phyloP scores from a whole-genome alignment of 1,140 invertebrate species.

The Trissolcus basalis region DNA sequence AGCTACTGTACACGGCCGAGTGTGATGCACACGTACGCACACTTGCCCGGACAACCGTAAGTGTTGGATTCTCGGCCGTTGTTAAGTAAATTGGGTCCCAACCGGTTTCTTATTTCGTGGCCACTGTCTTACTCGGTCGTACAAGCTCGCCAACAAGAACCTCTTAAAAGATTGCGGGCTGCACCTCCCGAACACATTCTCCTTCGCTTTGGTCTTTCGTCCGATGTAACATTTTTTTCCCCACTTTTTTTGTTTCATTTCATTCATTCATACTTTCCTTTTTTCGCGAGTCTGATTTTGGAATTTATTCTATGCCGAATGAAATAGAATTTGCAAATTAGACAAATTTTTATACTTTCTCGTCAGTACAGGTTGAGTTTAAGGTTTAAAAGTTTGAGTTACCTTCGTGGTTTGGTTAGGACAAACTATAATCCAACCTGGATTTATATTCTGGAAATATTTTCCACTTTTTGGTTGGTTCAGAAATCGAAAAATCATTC shows the following conservation, averaged over 20 bases:
- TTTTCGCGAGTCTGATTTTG: too few species aligned
- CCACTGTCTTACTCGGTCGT: slow-evolving; percentile 74
- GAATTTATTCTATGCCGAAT: too few species aligned
- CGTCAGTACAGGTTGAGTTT: too few species aligned
- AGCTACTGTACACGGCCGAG: slow-evolving; percentile 71
- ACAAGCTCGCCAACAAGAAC: slow-evolving; percentile 51
- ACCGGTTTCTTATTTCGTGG: slow-evolving; percentile 76
- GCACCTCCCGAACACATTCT: slow-evolving; percentile 34
- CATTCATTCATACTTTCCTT: neutral
- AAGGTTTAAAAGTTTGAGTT: too few species aligned
- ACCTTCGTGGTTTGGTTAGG: too few species aligned
- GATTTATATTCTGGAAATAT: too few species aligned
- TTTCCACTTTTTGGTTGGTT: too few species aligned
- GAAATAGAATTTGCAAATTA: too few species aligned
- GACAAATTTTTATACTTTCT: too few species aligned
- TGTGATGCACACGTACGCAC: slow-evolving; percentile 57
- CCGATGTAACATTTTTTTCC: slow-evolving; percentile 2
- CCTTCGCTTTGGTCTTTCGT: slow-evolving; percentile 14
- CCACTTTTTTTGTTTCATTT: slow-evolving; percentile 1
- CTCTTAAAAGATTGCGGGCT: slow-evolving; percentile 52
- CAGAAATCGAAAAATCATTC: too few species aligned
- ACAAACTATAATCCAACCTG: too few species aligned
- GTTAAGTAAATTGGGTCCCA: slow-evolving; percentile 77
- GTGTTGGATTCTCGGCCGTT: slow-evolving; percentile 76
- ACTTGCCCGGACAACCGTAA: slow-evolving; percentile 67